These are phyloP conservation scores for Poeciliopsis turrubarensis DNA, from an alignment of 2,113 vertebrate genomes.

Conservation along the genomic window DNA sequence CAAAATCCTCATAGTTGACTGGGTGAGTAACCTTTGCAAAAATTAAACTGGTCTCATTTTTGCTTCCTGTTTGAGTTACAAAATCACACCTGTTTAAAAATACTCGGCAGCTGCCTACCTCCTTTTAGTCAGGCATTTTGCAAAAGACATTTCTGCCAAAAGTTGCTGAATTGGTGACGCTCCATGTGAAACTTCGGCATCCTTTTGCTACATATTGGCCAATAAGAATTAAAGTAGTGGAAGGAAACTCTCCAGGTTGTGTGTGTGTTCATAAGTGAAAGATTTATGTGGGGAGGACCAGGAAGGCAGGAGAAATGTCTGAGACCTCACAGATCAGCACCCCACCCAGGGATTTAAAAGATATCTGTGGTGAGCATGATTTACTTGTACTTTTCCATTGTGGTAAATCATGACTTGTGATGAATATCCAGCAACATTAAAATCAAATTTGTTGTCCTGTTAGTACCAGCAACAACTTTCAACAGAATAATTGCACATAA, in stretches of 20 bases:
- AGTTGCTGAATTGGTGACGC: not conserved
- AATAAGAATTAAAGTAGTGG: not conserved
- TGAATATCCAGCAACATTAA: too few species aligned
- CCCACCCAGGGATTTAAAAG: too few species aligned
- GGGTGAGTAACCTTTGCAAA: conserved; percentile 82
- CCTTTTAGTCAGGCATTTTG: not conserved
- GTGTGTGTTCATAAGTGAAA: not conserved
- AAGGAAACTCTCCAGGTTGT: not conserved
- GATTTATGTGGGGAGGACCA: not conserved
- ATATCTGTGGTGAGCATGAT: too few species aligned
- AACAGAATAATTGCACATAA: too few species aligned
- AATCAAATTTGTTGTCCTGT: too few species aligned
- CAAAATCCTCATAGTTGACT: conserved; percentile 98
- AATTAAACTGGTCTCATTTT: not conserved
- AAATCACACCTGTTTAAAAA: not conserved
- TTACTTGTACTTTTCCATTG: too few species aligned
- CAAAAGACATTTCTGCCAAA: not conserved
- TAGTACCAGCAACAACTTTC: too few species aligned
- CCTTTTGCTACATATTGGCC: not conserved
- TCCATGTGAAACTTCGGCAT: not conserved
- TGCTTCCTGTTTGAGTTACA: not conserved
- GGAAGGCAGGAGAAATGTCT: too few species aligned
- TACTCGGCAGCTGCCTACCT: not conserved
- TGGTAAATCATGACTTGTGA: too few species aligned
- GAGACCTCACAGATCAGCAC: too few species aligned